phyloP scores from a whole-genome alignment of 2,888 invertebrate species.

The Nipponacmea schrenckii region DNA sequence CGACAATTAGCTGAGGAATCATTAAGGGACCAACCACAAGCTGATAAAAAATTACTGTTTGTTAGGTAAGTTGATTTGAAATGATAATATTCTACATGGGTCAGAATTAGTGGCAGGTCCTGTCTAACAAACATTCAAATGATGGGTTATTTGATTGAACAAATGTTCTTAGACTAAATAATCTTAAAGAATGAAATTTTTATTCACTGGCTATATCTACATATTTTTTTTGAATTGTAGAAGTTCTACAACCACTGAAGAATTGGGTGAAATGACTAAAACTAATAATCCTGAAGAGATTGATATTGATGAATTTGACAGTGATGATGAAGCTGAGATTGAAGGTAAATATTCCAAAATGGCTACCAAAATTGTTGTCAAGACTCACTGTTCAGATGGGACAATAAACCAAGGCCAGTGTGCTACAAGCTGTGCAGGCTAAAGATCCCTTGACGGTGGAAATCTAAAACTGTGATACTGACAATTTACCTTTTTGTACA shows the following conservation, averaged over 20 bases:
- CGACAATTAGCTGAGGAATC: constrained; percentile 63
- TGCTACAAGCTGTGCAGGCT: not conserved
- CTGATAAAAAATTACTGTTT: constrained; percentile 63
- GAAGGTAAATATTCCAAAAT: constrained; percentile 46
- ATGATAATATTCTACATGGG: too few species aligned
- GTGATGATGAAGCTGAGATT: constrained; percentile 63
- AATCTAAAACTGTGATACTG: too few species aligned
- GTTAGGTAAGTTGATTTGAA: constrained; percentile 60
- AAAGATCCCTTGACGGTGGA: not conserved
- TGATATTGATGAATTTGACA: constrained; percentile 62
- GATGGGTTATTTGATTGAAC: too few species aligned
- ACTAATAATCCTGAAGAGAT: constrained; percentile 67
- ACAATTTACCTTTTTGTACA: too few species aligned
- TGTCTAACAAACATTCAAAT: too few species aligned
- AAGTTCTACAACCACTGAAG: constrained; percentile 62
- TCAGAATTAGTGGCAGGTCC: too few species aligned
- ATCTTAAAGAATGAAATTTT: too few species aligned
- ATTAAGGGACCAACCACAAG: constrained; percentile 54
- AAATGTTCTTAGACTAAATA: too few species aligned
- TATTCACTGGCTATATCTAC: too few species aligned
- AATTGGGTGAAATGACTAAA: constrained; percentile 62
- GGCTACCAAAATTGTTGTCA: not conserved
- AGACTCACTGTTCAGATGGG: not conserved
- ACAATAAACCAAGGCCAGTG: not conserved
- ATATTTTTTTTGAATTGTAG: constrained; percentile 35